Conservation (phyloP, 2,888 invertebrate genomes). For the Chrysomela aeneicollis region DNA sequence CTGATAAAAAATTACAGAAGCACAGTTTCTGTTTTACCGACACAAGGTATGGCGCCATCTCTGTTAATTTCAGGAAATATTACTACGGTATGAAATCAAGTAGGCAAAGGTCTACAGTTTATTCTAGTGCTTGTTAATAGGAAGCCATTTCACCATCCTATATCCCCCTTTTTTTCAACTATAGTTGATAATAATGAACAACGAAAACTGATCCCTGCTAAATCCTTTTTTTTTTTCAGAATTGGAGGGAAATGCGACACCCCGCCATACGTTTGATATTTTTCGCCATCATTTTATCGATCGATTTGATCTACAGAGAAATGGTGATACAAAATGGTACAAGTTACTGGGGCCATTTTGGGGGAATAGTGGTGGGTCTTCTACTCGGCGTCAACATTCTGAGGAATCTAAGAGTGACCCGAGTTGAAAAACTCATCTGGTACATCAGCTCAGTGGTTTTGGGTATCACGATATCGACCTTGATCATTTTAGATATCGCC, state of each 20-base stretch:
- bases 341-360: conserved; percentile 89
- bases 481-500: neutral
- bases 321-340: conserved; percentile 76
- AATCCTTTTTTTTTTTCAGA: conserved; percentile 73
- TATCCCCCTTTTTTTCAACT: too few species aligned
- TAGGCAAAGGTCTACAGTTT: too few species aligned
- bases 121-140: too few species aligned
- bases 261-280: conserved; percentile 85
- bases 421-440: conserved; percentile 69
- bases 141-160: too few species aligned
- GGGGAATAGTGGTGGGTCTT: conserved; percentile 83
- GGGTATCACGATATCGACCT: conserved; percentile 69
- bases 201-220: too few species aligned
- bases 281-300: conserved; percentile 80
- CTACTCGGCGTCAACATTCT: conserved; percentile 72
- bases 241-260: conserved; percentile 97
- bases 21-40: too few species aligned
- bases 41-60: too few species aligned
- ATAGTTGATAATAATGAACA: too few species aligned
- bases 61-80: too few species aligned
- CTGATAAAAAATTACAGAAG: too few species aligned
- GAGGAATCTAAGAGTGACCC: conserved; percentile 68
- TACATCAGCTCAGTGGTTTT: conserved; percentile 77
- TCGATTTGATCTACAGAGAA: neutral
- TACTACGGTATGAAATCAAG: too few species aligned